Percentiles rank a stretch among this genome's conserved stretches.
These are phyloP conservation scores for Spheniscus humboldti DNA, from an alignment of 2,797 vertebrate species.

Conservation along the genomic window DNA sequence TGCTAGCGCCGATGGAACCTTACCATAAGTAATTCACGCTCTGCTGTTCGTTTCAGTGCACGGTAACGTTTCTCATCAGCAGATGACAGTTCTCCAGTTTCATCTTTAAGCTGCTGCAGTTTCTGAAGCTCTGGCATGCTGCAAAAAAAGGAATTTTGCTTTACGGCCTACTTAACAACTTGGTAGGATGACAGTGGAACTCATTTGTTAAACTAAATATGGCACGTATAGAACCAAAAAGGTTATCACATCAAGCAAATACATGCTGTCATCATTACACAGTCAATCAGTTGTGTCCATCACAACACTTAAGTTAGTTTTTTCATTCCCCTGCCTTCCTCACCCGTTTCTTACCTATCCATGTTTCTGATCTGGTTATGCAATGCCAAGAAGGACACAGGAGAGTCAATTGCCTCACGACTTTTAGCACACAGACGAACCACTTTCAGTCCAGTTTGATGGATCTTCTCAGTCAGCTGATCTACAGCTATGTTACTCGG, in stretches of 20 bases:
- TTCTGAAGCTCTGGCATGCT: slow-evolving; percentile 99
- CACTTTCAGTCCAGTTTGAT: slow-evolving; percentile 95
- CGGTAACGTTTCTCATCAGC: slow-evolving; percentile 97
- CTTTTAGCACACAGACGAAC: slow-evolving; percentile 97
- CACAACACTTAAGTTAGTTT: fast-evolving
- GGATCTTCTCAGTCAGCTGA: slow-evolving; percentile 97
- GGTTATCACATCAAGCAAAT: background rate
- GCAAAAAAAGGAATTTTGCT: background rate
- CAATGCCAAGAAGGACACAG: slow-evolving; percentile 94
- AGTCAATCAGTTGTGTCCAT: fast-evolving
- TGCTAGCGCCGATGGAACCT: background rate
- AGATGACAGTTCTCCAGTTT: slow-evolving; percentile 95
- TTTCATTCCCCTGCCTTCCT: background rate
- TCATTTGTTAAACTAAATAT: background rate
- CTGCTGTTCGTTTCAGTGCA: slow-evolving; percentile 92
- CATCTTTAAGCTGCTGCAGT: slow-evolving; percentile 97
- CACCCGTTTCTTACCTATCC: slow-evolving; percentile 84
- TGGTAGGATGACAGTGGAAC: fast-evolving
- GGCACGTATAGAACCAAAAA: background rate
- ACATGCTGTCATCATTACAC: fast-evolving
- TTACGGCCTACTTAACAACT: background rate
- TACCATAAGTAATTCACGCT: slow-evolving; percentile 97
- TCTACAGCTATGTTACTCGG: slow-evolving; percentile 98
- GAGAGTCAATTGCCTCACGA: slow-evolving; percentile 95
- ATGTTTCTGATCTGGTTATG: slow-evolving; percentile 99